Percentiles rank a stretch among this genome's conserved stretches.
These are phyloP conservation scores for Corythornis cristatus DNA, from an alignment of 2,113 vertebrate species.

Conservation along the genomic window DNA sequence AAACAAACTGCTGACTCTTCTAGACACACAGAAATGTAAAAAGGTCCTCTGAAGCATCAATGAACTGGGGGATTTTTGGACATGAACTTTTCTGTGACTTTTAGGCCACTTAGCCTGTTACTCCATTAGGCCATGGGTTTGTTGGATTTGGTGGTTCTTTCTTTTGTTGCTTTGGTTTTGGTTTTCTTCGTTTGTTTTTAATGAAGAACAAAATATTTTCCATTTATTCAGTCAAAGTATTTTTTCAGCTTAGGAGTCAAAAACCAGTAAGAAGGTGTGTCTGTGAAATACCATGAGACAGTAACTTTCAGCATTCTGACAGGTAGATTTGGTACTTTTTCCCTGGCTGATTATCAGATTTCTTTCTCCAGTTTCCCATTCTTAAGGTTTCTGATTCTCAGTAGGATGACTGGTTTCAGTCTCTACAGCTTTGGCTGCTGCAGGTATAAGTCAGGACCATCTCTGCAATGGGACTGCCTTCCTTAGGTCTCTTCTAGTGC, in stretches of 20 bases:
- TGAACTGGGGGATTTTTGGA: neutral
- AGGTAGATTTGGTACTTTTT: neutral
- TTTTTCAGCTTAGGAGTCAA: neutral
- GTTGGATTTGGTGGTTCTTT: neutral
- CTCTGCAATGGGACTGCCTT: neutral
- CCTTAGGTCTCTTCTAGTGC: neutral
- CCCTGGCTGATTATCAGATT: neutral
- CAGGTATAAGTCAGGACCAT: neutral
- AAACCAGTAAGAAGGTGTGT: neutral
- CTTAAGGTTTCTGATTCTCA: neutral
- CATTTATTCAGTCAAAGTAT: neutral
- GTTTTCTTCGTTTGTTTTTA: neutral
- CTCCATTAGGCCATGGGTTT: neutral
- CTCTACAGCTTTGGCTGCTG: neutral
- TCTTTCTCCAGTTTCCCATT: neutral
- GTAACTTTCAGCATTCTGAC: neutral
- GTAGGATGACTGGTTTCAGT: neutral
- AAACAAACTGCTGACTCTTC: constrained; percentile 59
- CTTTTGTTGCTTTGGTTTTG: neutral
- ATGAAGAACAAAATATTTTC: neutral
- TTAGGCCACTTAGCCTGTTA: neutral
- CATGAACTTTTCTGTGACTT: neutral
- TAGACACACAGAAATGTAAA: neutral
- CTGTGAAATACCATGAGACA: neutral
- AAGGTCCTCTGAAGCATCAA: neutral